Percentiles rank a stretch among this genome's conserved stretches.
phyloP scores from a whole-genome alignment of 2,113 vertebrate species.

The Condylura cristata region DNA sequence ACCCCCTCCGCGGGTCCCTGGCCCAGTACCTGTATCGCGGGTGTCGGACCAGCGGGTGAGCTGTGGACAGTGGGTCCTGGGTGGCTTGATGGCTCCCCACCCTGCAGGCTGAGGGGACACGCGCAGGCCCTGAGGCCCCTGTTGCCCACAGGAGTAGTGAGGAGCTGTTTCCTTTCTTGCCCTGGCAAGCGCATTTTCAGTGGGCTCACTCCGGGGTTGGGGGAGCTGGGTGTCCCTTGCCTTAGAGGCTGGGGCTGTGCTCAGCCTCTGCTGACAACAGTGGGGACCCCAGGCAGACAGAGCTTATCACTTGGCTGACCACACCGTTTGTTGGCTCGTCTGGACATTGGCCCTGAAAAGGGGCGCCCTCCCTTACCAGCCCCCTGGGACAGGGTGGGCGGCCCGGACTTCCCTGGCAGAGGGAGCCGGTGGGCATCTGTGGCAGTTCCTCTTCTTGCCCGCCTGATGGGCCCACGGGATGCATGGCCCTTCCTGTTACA shows the following conservation, averaged over 20 bases:
- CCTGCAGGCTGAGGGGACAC: neutral
- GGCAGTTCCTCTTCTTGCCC: too few species aligned
- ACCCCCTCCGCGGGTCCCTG: too few species aligned
- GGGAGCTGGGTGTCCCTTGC: neutral
- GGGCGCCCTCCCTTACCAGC: too few species aligned
- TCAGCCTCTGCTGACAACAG: neutral
- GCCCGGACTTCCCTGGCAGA: too few species aligned
- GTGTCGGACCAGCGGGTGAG: neutral
- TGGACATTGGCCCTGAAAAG: too few species aligned
- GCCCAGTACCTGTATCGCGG: neutral
- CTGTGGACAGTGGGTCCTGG: neutral
- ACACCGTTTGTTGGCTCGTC: too few species aligned
- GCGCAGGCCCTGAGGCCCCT: neutral
- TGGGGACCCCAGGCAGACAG: too few species aligned
- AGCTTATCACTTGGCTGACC: too few species aligned
- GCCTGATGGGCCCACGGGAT: neutral
- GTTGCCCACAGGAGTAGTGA: accelerated
- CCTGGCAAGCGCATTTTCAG: too few species aligned
- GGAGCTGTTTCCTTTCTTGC: neutral
- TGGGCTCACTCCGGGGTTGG: accelerated
- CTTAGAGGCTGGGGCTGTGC: neutral
- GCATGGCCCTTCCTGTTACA: neutral
- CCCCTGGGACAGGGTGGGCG: too few species aligned
- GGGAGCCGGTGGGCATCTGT: too few species aligned
- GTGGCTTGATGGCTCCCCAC: neutral